Conservation (phyloP, 2,888 invertebrate genomes). For the Trissolcus japonicus region DNA sequence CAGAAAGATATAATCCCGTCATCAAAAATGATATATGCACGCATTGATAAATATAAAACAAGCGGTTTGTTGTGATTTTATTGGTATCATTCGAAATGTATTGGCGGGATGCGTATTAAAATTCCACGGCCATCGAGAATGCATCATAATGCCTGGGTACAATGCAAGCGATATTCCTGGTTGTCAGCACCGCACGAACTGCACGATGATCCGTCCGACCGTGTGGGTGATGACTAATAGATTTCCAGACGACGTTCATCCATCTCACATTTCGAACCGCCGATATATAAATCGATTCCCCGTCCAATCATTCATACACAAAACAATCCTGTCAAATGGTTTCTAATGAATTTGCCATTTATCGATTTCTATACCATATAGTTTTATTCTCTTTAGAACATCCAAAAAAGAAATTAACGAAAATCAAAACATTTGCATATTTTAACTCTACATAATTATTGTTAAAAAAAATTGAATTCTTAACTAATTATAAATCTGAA, state of each 20-base stretch:
- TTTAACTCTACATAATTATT: too few species aligned
- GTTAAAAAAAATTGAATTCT: too few species aligned
- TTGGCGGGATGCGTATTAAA: slow-evolving; percentile 57
- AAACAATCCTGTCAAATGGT: slow-evolving; percentile 28
- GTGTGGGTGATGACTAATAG: slow-evolving; percentile 74
- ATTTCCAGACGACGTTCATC: slow-evolving; percentile 70
- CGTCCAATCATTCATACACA: slow-evolving; percentile 35
- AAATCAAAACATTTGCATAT: not conserved
- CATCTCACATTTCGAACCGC: slow-evolving; percentile 66
- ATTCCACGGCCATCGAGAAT: slow-evolving; percentile 57
- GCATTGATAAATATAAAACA: slow-evolving; percentile 46
- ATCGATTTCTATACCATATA: not conserved
- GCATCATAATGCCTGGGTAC: slow-evolving; percentile 55
- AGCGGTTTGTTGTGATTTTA: slow-evolving; percentile 56
- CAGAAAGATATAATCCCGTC: slow-evolving; percentile 46
- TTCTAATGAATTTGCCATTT: slow-evolving; percentile 15
- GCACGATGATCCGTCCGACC: slow-evolving; percentile 53
- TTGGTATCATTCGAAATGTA: slow-evolving; percentile 58
- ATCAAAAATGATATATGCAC: slow-evolving; percentile 50
- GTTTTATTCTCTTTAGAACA: too few species aligned
- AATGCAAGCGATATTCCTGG: slow-evolving; percentile 58
- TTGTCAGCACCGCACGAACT: slow-evolving; percentile 56
- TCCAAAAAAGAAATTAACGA: too few species aligned
- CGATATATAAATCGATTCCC: slow-evolving; percentile 69
- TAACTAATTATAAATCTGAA: too few species aligned